phyloP scores from a whole-genome alignment of 1,140 invertebrate species.

The Armadillidium nasatum region DNA sequence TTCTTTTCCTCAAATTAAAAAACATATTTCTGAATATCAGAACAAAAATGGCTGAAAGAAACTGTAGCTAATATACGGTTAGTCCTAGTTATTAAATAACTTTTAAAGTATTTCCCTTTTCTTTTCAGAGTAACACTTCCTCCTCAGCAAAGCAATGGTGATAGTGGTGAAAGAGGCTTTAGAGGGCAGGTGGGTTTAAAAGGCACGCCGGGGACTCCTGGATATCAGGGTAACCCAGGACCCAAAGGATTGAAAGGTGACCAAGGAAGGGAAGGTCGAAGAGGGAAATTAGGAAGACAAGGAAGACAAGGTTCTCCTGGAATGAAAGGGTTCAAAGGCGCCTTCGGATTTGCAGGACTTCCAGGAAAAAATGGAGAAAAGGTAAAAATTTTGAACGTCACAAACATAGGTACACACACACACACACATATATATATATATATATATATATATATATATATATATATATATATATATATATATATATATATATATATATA shows the following conservation, averaged over 20 bases:
- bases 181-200: conserved; percentile 1
- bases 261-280: conserved; percentile 2
- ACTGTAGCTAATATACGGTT: too few relatives aligned
- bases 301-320: conserved; percentile 11
- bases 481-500: too few relatives aligned
- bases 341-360: conserved; percentile 19
- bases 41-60: too few relatives aligned
- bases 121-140: neutral
- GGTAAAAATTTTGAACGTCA: neutral
- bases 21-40: too few relatives aligned
- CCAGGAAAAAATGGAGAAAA: conserved; percentile 22
- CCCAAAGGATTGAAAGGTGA: conserved; percentile 22
- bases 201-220: conserved; percentile 8
- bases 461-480: too few relatives aligned
- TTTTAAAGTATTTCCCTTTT: too few relatives aligned
- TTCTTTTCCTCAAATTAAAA: too few relatives aligned
- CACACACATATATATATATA: too few relatives aligned
- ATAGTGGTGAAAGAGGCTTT: neutral
- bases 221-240: conserved; percentile 12
- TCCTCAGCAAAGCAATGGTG: neutral
- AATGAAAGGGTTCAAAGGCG: conserved; percentile 31
- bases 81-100: too few relatives aligned
- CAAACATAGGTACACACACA: too few relatives aligned
- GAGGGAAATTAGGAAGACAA: conserved; percentile 20
- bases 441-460: too few relatives aligned